Conservation (phyloP, 2,113 vertebrate species). For the Epinephelus cyanopodus region DNA sequence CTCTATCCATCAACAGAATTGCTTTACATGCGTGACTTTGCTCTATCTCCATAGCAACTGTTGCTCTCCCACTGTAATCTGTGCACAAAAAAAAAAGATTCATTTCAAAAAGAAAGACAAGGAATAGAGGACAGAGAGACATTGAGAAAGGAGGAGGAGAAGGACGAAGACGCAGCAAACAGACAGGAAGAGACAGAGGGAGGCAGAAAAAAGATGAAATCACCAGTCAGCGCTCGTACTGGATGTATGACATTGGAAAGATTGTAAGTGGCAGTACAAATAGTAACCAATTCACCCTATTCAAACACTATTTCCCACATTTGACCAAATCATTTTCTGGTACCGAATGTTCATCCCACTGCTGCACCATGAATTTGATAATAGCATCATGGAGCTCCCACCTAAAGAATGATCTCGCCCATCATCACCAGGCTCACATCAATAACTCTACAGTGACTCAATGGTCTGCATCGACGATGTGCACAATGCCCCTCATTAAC, state of each 20-base stretch:
- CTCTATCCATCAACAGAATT: conserved; percentile 66
- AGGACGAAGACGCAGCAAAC: conserved; percentile 21
- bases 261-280: conserved; percentile 41
- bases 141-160: neutral
- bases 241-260: conserved; percentile 13
- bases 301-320: conserved; percentile 26
- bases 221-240: conserved; percentile 26
- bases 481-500: conserved; percentile 56
- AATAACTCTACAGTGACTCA: conserved; percentile 42
- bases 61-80: conserved; percentile 77
- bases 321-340: conserved; percentile 25
- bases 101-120: conserved; percentile 61
- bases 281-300: conserved; percentile 15
- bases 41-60: conserved; percentile 85
- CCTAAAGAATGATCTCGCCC: conserved; percentile 11
- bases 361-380: conserved; percentile 14
- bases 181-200: conserved; percentile 1
- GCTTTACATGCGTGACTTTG: conserved; percentile 77
- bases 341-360: conserved; percentile 4
- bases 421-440: conserved; percentile 28
- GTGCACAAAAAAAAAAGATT: conserved; percentile 63
- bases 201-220: conserved; percentile 23
- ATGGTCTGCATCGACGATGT: conserved; percentile 22
- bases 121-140: conserved; percentile 40
- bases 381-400: neutral